Evolutionary conservation across 2,888 invertebrate genomes (phyloP), one percentile per base, ranked within the genome.

Genomic region (Trichopoda pennipes): DNA sequence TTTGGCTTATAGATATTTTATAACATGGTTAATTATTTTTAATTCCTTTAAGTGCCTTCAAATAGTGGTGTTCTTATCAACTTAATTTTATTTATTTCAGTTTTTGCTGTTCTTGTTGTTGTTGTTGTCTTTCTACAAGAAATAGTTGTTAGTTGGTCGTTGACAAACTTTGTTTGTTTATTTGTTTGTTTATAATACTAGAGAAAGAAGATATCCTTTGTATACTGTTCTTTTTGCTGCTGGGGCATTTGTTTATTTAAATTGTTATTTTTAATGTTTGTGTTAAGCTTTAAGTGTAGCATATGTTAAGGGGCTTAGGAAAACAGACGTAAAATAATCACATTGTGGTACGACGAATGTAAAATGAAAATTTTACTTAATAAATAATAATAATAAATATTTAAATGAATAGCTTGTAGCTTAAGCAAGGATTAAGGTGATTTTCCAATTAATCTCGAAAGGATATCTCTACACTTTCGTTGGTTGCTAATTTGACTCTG

Each of bases 111-210:
- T 10, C 1, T 44, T 2, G 16, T 14, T 44, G 14, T 38, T 10
- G 1, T 12, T 53, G 23, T 55, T 16, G 8, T 1, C 17, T 51
- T 60, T 70, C 21, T 23, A 3, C 47, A 12, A 38, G 38, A 12
- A 38, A 38, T 38, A 38, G 12, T 38, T 38, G 8, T 49, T 49
- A 1, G 28, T 14, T 23, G n/a, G 8, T 38, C 38, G 60, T 23
- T 60, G 60, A 60, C 49, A 70, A 70, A 60, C 44, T 51, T 17
- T 38, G 23, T 38, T 49, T 14, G 23, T 49, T 58, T 38, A 8
- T 51, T 17, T 38, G 23, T 38, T 49, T 14, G 23, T 49, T 58
- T 38, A 8, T 35, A 58, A 35, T 70, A n/a, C 32, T 49, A 47
- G n/a, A 14, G 1, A 1, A 35, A 7, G 16, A 28, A 17, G 6